These are phyloP conservation scores for Cochlearius cochlearius DNA, from an alignment of 2,113 vertebrate genomes.

Conservation along the genomic window DNA sequence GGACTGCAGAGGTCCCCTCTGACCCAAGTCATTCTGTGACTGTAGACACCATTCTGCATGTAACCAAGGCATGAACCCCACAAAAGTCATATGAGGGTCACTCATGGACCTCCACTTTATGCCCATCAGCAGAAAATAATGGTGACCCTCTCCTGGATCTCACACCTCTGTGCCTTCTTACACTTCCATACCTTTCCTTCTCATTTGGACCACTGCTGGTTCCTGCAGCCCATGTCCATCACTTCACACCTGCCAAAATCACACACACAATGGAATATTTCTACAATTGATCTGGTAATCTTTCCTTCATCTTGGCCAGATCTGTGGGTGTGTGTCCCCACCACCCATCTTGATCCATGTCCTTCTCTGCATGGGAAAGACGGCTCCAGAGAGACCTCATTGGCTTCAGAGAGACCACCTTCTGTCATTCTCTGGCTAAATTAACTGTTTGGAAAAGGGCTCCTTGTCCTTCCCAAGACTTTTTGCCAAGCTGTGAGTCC, in stretches of 20 bases:
- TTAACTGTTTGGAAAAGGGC: neutral
- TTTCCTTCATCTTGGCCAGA: neutral
- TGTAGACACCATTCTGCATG: neutral
- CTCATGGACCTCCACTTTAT: neutral
- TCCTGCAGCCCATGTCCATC: neutral
- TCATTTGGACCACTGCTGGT: neutral
- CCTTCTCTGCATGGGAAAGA: neutral
- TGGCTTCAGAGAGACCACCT: neutral
- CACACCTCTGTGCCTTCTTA: neutral
- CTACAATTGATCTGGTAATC: neutral
- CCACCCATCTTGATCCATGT: fast-evolving
- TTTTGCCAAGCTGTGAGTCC: neutral
- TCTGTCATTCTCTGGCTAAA: neutral
- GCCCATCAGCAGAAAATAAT: neutral
- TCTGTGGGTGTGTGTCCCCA: neutral
- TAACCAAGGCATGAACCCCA: neutral
- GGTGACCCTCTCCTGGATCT: neutral
- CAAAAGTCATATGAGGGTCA: neutral
- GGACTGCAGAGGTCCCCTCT: neutral
- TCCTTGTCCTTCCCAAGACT: neutral
- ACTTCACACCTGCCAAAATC: neutral
- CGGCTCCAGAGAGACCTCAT: neutral
- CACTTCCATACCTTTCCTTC: neutral
- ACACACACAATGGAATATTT: neutral
- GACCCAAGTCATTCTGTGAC: neutral